Conservation (phyloP, 1,140 invertebrate genomes). For the Hyles euphorbiae region DNA sequence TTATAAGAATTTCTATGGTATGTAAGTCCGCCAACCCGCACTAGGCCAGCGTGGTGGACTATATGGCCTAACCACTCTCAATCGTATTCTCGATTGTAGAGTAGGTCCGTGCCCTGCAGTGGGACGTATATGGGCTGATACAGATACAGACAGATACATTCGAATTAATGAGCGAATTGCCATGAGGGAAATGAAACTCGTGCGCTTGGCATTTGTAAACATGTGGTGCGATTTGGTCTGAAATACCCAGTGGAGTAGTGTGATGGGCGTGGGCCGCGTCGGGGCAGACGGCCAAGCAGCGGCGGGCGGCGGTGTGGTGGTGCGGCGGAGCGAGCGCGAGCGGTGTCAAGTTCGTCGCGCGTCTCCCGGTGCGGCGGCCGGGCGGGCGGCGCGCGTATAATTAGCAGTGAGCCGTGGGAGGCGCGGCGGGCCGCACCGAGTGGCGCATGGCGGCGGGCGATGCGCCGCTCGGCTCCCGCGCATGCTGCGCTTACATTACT, state of each 20-base stretch:
- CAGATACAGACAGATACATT: too few species aligned
- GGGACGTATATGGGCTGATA: too few species aligned
- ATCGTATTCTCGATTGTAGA: too few species aligned
- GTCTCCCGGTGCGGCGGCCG: conserved; percentile 17
- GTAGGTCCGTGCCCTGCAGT: too few species aligned
- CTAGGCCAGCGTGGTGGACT: too few species aligned
- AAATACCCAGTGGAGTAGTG: conserved; percentile 11
- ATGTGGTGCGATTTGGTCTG: conserved; percentile 4
- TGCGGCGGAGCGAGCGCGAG: conserved; percentile 25
- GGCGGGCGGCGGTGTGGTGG: conserved; percentile 1
- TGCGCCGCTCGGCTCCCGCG: conserved; percentile 49
- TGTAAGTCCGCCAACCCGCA: too few species aligned
- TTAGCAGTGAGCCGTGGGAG: conserved; percentile 64
- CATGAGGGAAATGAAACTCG: too few species aligned
- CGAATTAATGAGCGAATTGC: too few species aligned
- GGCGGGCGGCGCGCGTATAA: conserved; percentile 39
- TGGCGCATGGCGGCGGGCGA: conserved; percentile 48
- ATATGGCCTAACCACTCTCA: too few species aligned
- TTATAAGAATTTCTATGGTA: too few species aligned
- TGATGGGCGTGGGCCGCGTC: conserved; percentile 35
- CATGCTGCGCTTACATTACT: conserved; percentile 88
- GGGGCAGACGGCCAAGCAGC: conserved; percentile 34
- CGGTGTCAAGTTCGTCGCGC: conserved; percentile 39
- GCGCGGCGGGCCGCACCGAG: conserved; percentile 56
- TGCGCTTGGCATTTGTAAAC: neutral